Percentiles rank a stretch among this genome's conserved stretches.
These are phyloP conservation scores for Archips xylosteana DNA, from an alignment of 2,888 invertebrate genomes.

Conservation along the genomic window DNA sequence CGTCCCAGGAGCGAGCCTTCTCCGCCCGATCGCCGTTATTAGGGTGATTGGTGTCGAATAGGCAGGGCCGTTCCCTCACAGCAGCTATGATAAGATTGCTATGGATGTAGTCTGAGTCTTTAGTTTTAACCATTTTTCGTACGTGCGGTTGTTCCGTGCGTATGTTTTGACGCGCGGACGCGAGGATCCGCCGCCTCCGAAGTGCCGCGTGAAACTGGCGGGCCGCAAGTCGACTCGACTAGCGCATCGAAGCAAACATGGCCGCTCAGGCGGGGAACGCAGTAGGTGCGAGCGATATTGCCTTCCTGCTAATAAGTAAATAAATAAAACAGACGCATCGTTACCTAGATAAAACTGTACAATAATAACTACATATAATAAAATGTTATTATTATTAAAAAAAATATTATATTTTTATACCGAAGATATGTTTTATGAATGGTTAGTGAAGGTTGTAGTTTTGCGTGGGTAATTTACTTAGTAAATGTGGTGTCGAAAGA, in stretches of 20 bases:
- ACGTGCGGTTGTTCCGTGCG: slow-evolving; percentile 44
- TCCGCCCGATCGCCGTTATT: slow-evolving; percentile 77
- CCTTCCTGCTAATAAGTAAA: slow-evolving; percentile 78
- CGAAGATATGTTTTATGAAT: too few species aligned
- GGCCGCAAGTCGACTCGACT: slow-evolving; percentile 50
- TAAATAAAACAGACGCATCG: slow-evolving; percentile 71
- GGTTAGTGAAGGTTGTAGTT: neutral
- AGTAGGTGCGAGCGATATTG: slow-evolving; percentile 75
- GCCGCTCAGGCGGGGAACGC: slow-evolving; percentile 69
- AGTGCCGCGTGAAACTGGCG: slow-evolving; percentile 81
- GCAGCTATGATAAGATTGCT: slow-evolving; percentile 74
- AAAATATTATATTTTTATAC: neutral
- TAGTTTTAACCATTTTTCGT: slow-evolving; percentile 69
- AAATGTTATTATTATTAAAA: neutral
- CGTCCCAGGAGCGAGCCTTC: slow-evolving; percentile 80
- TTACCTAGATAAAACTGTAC: slow-evolving; percentile 18
- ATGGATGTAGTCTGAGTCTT: slow-evolving; percentile 76
- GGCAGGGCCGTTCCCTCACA: slow-evolving; percentile 75
- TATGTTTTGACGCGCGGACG: slow-evolving; percentile 53
- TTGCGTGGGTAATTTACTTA: slow-evolving; percentile 10
- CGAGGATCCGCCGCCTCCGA: slow-evolving; percentile 66
- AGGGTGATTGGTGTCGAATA: slow-evolving; percentile 76
- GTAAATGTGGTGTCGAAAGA: neutral
- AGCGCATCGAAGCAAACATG: slow-evolving; percentile 69
- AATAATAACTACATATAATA: neutral